Evolutionary conservation across 1,140 invertebrate species (phyloP).

Genomic region (Latrodectus geometricus): DNA sequence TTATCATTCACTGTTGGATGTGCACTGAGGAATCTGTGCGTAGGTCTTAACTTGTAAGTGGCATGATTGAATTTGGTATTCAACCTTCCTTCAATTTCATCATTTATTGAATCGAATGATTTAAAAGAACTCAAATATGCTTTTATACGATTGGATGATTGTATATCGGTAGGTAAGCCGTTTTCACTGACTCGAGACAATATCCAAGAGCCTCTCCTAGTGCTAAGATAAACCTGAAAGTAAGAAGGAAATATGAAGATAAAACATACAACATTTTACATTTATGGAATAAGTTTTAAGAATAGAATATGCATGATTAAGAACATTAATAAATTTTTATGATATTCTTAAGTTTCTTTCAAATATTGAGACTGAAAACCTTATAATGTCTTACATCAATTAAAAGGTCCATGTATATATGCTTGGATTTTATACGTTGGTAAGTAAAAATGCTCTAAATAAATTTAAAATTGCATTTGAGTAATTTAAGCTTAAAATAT

Average conservation of each 20-base stretch:
- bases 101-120: constrained; percentile 35
- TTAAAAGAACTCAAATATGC: constrained; percentile 9
- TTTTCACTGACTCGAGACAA: constrained; percentile 67
- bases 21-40: constrained; percentile 69
- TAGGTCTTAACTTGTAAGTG: constrained; percentile 70
- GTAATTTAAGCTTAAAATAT: too few relatives aligned
- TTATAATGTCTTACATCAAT: too few relatives aligned
- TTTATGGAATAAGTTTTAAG: too few relatives aligned
- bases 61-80: constrained; percentile 71
- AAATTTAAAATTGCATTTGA: too few relatives aligned
- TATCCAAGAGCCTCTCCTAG: constrained; percentile 72
- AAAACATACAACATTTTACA: not conserved
- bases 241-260: constrained; percentile 5
- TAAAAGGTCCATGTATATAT: too few relatives aligned
- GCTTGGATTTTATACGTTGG: too few relatives aligned
- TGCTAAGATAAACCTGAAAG: constrained; percentile 70
- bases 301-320: too few relatives aligned
- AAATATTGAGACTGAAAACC: too few relatives aligned
- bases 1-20: constrained; percentile 74
- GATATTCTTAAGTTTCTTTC: too few relatives aligned
- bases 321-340: too few relatives aligned
- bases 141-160: constrained; percentile 16
- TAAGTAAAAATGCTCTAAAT: too few relatives aligned
- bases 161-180: constrained; percentile 68
- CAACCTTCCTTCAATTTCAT: constrained; percentile 50